Evolutionary conservation across 2,888 invertebrate species (phyloP).

Genomic region (Synergus japonicus): DNA sequence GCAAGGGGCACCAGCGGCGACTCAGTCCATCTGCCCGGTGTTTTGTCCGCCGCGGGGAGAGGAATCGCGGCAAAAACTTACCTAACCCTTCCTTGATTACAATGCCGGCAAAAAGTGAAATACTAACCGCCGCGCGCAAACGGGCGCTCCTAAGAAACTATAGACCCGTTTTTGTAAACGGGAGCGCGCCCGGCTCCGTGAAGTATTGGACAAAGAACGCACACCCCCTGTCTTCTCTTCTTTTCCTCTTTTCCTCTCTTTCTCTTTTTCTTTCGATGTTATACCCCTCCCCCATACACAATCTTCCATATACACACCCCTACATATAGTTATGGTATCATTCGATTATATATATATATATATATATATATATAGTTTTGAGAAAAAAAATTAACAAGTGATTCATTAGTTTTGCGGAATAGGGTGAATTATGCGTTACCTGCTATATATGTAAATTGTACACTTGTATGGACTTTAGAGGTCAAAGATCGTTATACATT

Average conservation of each 20-base stretch:
- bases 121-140: slow-evolving; percentile 76
- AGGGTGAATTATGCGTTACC: no score
- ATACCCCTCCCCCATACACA: not conserved
- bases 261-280: not conserved
- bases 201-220: slow-evolving; percentile 73
- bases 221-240: slow-evolving; percentile 56
- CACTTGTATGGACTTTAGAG: no score
- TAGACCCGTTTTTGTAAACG: slow-evolving; percentile 76
- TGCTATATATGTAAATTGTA: no score
- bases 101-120: slow-evolving; percentile 77
- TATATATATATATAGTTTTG: no score
- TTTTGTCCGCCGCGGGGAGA: slow-evolving; percentile 58
- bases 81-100: slow-evolving; percentile 78
- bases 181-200: slow-evolving; percentile 68
- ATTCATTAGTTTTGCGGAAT: no score
- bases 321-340: no score
- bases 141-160: slow-evolving; percentile 76
- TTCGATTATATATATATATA: no score
- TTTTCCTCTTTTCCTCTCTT: no score
- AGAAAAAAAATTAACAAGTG: no score
- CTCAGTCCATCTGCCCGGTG: slow-evolving; percentile 76
- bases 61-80: slow-evolving; percentile 74
- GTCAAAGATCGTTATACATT: no score
- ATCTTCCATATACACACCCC: not conserved
- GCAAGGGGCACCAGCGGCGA: slow-evolving; percentile 69